Percentiles rank a stretch among this genome's conserved stretches.
phyloP scores from a whole-genome alignment of 2,113 vertebrate genomes.

The Pelobates fuscus region DNA sequence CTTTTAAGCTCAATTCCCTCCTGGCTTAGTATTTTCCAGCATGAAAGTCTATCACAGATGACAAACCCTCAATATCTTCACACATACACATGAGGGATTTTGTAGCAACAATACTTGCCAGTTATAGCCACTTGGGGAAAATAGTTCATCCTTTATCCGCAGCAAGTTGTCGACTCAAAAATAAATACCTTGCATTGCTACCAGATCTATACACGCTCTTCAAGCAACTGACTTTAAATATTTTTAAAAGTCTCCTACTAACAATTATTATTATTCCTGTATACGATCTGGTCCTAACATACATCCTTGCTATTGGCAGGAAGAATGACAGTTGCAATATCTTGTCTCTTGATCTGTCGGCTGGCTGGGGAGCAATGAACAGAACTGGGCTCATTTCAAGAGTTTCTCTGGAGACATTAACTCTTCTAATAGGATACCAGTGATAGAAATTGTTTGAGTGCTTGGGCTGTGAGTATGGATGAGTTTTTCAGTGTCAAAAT shows the following conservation, averaged over 20 bases:
- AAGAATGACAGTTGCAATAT: slow-evolving; percentile 61
- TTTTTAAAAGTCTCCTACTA: not conserved
- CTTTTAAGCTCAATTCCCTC: no score
- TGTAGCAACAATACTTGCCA: slow-evolving; percentile 25
- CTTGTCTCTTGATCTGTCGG: slow-evolving; percentile 57
- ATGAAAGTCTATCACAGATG: not conserved
- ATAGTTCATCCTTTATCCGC: not conserved
- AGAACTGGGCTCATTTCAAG: slow-evolving; percentile 56
- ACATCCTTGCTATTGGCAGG: slow-evolving; percentile 50
- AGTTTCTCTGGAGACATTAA: slow-evolving; percentile 55
- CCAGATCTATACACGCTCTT: not conserved
- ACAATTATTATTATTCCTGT: slow-evolving; percentile 27
- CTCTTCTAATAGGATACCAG: slow-evolving; percentile 55
- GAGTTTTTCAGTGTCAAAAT: slow-evolving; percentile 64
- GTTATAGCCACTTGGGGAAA: not conserved
- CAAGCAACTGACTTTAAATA: slow-evolving; percentile 26
- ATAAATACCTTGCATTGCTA: slow-evolving; percentile 4
- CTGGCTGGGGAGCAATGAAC: slow-evolving; percentile 55
- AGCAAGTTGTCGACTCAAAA: not conserved
- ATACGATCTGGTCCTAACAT: slow-evolving; percentile 7
- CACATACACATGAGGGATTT: not conserved
- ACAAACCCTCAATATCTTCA: not conserved
- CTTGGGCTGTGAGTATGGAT: slow-evolving; percentile 58
- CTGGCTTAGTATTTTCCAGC: not conserved
- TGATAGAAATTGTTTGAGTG: slow-evolving; percentile 59